phyloP scores from a whole-genome alignment of 2,113 vertebrate genomes.

The Rynchops niger region DNA sequence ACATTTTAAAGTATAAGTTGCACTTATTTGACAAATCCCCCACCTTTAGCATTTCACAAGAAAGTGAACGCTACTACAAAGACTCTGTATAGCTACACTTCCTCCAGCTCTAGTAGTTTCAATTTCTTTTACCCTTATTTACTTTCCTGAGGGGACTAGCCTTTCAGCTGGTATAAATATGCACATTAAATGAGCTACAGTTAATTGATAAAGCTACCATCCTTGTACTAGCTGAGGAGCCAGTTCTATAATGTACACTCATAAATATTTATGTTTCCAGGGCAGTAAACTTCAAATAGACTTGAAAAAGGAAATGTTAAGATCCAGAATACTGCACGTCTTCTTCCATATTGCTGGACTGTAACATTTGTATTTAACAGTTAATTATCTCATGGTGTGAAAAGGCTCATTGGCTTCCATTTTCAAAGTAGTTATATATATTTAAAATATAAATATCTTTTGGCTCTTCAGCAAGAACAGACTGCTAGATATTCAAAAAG shows the following conservation, averaged over 20 bases:
- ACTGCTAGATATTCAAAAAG: conserved; percentile 58
- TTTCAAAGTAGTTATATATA: conserved; percentile 21
- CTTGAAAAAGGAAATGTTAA: background rate
- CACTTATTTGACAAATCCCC: background rate
- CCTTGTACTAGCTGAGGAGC: background rate
- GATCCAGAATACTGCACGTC: background rate
- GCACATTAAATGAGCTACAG: background rate
- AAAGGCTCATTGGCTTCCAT: conserved; percentile 41
- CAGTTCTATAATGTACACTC: background rate
- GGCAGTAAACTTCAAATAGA: background rate
- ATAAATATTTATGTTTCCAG: conserved; percentile 9
- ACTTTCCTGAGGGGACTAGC: background rate
- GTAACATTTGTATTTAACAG: conserved; percentile 23
- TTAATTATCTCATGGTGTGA: conserved; percentile 26
- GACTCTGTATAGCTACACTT: background rate
- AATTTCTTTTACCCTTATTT: background rate
- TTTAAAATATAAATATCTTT: conserved; percentile 38
- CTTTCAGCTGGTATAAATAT: background rate
- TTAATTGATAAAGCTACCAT: background rate
- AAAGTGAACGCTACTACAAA: background rate
- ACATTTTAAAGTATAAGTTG: background rate
- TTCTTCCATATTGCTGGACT: background rate
- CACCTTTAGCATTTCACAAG: background rate
- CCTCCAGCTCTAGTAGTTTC: background rate
- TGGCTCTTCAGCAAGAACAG: conserved; percentile 37